A percentile compares a stretch with the other conserved stretches of the same genome.
phyloP scores from a whole-genome alignment of 2,888 invertebrate species.

The Synanthedon tipuliformis region DNA sequence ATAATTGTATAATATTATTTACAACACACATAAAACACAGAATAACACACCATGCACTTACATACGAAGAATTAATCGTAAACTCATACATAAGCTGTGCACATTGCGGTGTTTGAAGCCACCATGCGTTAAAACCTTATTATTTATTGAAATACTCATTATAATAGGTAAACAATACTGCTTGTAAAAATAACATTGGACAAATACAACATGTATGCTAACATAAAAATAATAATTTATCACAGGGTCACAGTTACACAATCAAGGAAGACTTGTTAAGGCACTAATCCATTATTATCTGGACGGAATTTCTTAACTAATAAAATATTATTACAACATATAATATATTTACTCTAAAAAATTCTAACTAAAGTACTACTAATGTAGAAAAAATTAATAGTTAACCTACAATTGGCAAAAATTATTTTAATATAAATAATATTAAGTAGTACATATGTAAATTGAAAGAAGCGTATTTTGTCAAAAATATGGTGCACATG shows the following conservation, averaged over 20 bases:
- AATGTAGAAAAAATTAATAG: neutral
- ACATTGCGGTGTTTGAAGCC: conserved; percentile 50
- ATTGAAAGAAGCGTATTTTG: too few relatives aligned
- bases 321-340: neutral
- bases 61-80: conserved; percentile 36
- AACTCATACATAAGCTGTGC: conserved; percentile 56
- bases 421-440: too few relatives aligned
- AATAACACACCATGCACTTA: conserved; percentile 70
- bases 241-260: conserved; percentile 34
- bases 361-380: neutral
- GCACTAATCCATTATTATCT: neutral
- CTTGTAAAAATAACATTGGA: conserved; percentile 1
- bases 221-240: conserved; percentile 20
- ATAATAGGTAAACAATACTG: conserved; percentile 2
- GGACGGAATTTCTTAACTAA: conserved; percentile 4
- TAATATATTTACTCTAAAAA: neutral
- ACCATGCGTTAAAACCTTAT: conserved; percentile 34
- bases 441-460: too few relatives aligned
- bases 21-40: conserved; percentile 52
- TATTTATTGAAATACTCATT: conserved; percentile 6
- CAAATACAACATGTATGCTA: neutral
- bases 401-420: too few relatives aligned
- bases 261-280: conserved; percentile 34
- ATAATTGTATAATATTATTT: conserved; percentile 65
- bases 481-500: too few relatives aligned